phyloP scores from a whole-genome alignment of 2,797 vertebrate species.

The Pogonophryne albipinna region DNA sequence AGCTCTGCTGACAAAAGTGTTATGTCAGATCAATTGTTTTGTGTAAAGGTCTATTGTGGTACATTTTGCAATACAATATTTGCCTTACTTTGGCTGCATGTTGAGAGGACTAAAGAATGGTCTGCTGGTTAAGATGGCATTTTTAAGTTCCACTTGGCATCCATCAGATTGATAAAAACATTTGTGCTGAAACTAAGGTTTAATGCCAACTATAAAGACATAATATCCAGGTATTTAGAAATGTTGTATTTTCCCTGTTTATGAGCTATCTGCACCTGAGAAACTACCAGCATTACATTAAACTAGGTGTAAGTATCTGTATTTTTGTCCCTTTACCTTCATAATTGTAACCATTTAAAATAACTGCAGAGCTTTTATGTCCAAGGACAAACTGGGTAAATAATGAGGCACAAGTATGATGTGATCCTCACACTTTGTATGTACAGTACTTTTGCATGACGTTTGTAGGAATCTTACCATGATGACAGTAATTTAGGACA shows the following conservation, averaged over 20 bases:
- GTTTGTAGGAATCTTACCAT: slow-evolving; percentile 60
- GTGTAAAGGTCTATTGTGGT: neutral
- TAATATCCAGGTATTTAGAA: neutral
- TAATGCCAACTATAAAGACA: neutral
- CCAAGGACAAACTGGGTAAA: slow-evolving; percentile 45
- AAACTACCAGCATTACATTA: neutral
- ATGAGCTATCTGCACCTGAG: neutral
- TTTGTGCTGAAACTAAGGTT: neutral
- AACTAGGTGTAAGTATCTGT: neutral
- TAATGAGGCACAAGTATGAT: slow-evolving; percentile 57
- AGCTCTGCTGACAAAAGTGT: too few species aligned
- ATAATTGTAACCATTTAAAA: slow-evolving; percentile 38
- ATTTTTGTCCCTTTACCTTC: neutral
- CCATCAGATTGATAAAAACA: neutral
- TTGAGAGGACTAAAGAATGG: neutral
- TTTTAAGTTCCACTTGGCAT: neutral
- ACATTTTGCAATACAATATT: neutral
- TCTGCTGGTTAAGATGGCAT: neutral
- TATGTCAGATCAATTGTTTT: too few species aligned
- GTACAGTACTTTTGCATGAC: too few species aligned
- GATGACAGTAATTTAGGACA: slow-evolving; percentile 66
- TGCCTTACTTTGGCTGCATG: neutral
- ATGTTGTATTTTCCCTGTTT: neutral
- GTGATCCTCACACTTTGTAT: slow-evolving; percentile 63
- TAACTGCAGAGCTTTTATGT: slow-evolving; percentile 22